Conservation (phyloP, 2,888 invertebrate genomes). For the Eupithecia exiguata region DNA sequence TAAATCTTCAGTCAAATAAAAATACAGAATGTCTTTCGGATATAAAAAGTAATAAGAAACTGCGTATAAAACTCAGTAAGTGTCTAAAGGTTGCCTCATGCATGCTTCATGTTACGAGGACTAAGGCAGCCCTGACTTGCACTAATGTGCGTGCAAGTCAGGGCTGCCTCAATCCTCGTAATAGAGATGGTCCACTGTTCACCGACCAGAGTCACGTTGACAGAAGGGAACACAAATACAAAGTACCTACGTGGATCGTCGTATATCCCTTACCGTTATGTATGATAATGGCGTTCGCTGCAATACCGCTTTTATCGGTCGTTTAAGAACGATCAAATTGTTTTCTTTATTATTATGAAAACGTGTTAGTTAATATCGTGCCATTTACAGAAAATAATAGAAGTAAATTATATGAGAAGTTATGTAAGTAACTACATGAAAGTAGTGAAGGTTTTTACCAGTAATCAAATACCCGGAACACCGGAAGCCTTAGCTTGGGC, state of each 20-base stretch:
- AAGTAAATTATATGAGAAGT: neutral
- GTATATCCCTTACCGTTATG: conserved; percentile 16
- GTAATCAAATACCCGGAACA: no score
- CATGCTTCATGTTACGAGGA: conserved; percentile 48
- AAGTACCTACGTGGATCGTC: conserved; percentile 42
- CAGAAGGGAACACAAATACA: conserved; percentile 54
- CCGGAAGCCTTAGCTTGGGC: no score
- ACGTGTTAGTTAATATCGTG: neutral
- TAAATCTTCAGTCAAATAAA: no score
- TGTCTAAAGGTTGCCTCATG: conserved; percentile 21
- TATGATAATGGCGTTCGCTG: conserved; percentile 24
- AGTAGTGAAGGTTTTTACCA: neutral
- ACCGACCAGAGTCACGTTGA: conserved; percentile 43
- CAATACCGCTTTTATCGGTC: neutral
- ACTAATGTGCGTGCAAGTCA: no score
- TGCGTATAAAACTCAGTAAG: conserved; percentile 8
- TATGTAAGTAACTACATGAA: no score
- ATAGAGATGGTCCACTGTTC: conserved; percentile 42
- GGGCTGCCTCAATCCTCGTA: no score
- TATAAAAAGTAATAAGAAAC: conserved; percentile 12
- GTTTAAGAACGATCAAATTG: conserved; percentile 7
- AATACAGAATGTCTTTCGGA: neutral
- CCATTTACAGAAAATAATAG: no score
- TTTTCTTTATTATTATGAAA: conserved; percentile 5
- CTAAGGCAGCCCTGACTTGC: conserved; percentile 42